phyloP scores from a whole-genome alignment of 2,888 invertebrate genomes.

The Polydrusus cervinus region DNA sequence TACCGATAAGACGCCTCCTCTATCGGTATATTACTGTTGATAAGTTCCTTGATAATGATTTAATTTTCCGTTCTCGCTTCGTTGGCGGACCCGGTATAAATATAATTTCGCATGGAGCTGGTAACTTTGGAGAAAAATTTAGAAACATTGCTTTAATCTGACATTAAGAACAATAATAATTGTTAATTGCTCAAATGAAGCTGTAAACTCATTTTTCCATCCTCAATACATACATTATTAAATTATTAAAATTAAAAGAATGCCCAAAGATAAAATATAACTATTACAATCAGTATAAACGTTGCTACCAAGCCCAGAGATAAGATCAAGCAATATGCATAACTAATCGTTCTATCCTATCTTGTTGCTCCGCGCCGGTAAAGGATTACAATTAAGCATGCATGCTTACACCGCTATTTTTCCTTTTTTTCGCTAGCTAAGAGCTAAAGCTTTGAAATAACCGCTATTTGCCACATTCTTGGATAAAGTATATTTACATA shows the following conservation, averaged over 20 bases:
- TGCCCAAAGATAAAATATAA: conserved; percentile 27
- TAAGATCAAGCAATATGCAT: conserved; percentile 39
- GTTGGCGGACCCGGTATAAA: too few species aligned
- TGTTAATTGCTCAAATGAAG: neutral
- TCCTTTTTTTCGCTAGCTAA: conserved; percentile 18
- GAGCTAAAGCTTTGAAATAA: conserved; percentile 34
- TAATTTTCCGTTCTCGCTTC: too few species aligned
- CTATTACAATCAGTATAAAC: conserved; percentile 37
- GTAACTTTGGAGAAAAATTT: too few species aligned
- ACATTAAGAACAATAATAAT: too few species aligned
- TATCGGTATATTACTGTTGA: too few species aligned
- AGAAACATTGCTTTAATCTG: too few species aligned
- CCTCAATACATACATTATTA: neutral
- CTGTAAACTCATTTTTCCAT: conserved; percentile 6
- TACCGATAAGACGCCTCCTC: too few species aligned
- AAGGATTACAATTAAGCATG: conserved; percentile 44
- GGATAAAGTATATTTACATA: conserved; percentile 39
- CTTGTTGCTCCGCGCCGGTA: conserved; percentile 29
- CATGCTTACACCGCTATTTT: conserved; percentile 45
- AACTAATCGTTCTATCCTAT: conserved; percentile 42
- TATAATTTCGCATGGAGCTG: too few species aligned
- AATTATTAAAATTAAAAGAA: conserved; percentile 14
- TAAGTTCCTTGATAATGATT: too few species aligned
- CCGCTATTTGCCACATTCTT: conserved; percentile 39
- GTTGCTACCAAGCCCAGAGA: conserved; percentile 37